Conservation (phyloP, 2,113 vertebrate species). For the Eclectus roratus region DNA sequence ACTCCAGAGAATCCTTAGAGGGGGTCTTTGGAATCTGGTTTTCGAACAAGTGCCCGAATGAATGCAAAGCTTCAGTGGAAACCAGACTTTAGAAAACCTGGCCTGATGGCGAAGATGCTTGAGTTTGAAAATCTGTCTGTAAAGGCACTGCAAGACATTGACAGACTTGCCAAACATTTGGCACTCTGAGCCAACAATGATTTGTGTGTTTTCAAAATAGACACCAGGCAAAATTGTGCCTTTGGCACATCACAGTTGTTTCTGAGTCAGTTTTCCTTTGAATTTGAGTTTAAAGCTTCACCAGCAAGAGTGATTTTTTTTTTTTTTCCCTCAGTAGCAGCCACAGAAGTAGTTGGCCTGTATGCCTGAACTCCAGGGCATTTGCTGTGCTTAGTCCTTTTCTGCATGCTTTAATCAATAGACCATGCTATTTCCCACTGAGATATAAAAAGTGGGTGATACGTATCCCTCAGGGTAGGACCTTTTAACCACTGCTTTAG, state of each 20-base stretch:
- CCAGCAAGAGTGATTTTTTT: neutral
- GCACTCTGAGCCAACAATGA: neutral
- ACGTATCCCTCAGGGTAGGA: neutral
- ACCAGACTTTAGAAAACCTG: neutral
- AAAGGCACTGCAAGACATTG: neutral
- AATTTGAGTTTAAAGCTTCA: neutral
- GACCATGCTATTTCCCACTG: neutral
- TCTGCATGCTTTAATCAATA: neutral
- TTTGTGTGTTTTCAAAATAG: neutral
- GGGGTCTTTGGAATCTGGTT: neutral
- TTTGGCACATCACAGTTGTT: neutral
- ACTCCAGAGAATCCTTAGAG: neutral
- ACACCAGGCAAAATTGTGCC: neutral
- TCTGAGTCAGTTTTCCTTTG: neutral
- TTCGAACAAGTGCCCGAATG: neutral
- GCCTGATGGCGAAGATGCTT: neutral
- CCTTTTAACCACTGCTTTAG: neutral
- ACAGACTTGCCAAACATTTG: neutral
- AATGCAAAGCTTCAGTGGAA: neutral
- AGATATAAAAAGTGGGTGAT: neutral
- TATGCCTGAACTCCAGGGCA: no score
- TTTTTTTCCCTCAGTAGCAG: neutral
- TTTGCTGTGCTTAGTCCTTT: neutral
- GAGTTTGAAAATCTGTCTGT: neutral
- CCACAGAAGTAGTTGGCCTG: neutral